These are phyloP conservation scores for Tineola bisselliella DNA, from an alignment of 2,888 invertebrate species.

Conservation along the genomic window DNA sequence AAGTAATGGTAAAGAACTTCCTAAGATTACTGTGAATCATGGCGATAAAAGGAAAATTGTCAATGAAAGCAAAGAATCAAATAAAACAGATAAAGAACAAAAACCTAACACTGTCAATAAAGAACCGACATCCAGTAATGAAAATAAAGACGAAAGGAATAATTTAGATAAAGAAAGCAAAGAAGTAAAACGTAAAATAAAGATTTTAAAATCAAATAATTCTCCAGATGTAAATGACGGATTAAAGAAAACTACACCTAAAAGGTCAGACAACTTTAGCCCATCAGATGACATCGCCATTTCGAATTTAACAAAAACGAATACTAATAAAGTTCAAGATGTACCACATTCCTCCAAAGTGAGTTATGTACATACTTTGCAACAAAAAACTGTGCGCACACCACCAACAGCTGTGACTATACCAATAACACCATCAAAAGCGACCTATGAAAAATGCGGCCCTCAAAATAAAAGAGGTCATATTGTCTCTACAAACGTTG, in stretches of 20 bases:
- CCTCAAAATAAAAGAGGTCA: too few relatives aligned
- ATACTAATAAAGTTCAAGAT: not conserved
- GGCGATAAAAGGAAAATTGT: not conserved
- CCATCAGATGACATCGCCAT: too few relatives aligned
- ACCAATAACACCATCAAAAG: too few relatives aligned
- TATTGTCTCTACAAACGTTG: conserved; percentile 15
- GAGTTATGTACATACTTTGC: conserved; percentile 40
- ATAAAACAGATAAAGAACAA: conserved; percentile 35
- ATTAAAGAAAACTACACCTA: not conserved
- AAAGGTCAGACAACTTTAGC: not conserved
- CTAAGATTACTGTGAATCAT: conserved; percentile 18
- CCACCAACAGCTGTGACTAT: too few relatives aligned
- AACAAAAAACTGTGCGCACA: too few relatives aligned
- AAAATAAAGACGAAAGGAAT: not conserved
- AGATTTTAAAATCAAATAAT: not conserved
- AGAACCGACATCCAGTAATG: not conserved
- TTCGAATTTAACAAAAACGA: conserved; percentile 16
- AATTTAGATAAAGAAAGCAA: not conserved
- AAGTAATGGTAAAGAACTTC: conserved; percentile 16
- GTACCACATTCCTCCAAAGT: conserved; percentile 37
- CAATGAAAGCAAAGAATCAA: conserved; percentile 21
- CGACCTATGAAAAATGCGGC: too few relatives aligned
- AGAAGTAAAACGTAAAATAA: not conserved
- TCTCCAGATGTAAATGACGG: not conserved
- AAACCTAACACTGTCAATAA: conserved; percentile 21